Percentiles rank a stretch among this genome's conserved stretches.
phyloP scores from a whole-genome alignment of 2,888 invertebrate species.

The Caenorhabditis zanzibari region DNA sequence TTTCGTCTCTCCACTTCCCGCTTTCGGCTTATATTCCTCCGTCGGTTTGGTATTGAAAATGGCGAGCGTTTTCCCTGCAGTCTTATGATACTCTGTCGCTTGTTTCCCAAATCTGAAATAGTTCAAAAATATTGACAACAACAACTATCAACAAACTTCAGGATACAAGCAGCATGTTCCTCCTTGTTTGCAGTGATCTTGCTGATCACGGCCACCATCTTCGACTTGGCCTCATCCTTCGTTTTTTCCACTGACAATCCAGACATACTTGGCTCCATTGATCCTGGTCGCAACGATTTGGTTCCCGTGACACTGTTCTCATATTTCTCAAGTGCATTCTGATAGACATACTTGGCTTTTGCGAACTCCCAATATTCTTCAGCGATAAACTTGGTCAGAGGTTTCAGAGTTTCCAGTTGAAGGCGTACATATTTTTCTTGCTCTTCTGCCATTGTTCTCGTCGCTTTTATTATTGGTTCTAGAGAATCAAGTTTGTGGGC shows the following conservation, averaged over 20 bases:
- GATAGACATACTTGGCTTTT: slow-evolving; percentile 19
- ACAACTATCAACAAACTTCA: slow-evolving; percentile 1
- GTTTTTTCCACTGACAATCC: not conserved
- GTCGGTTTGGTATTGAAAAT: slow-evolving; percentile 1
- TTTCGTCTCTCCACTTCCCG: not conserved
- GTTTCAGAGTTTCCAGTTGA: slow-evolving; percentile 35
- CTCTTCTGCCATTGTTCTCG: slow-evolving; percentile 25
- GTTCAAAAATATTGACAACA: not conserved
- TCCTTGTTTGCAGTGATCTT: slow-evolving; percentile 2
- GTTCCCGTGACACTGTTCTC: not conserved
- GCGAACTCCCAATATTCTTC: slow-evolving; percentile 42
- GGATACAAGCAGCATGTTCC: not conserved
- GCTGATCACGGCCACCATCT: slow-evolving; percentile 5
- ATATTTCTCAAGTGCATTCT: slow-evolving; percentile 15
- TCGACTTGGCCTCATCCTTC: slow-evolving; percentile 17
- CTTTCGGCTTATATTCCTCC: slow-evolving; percentile 10
- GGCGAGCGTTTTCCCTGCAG: not conserved
- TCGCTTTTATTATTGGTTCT: slow-evolving; percentile 1
- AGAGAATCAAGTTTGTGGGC: slow-evolving; percentile 6
- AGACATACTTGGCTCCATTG: slow-evolving; percentile 1
- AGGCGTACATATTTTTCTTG: slow-evolving; percentile 25
- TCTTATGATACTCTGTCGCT: slow-evolving; percentile 22
- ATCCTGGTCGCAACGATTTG: slow-evolving; percentile 9
- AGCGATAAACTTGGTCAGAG: slow-evolving; percentile 27
- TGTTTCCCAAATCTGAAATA: slow-evolving; percentile 32